A percentile compares a stretch with the other conserved stretches of the same genome.
Conservation (phyloP, 2,113 vertebrate genomes). For the Balaeniceps rex region DNA sequence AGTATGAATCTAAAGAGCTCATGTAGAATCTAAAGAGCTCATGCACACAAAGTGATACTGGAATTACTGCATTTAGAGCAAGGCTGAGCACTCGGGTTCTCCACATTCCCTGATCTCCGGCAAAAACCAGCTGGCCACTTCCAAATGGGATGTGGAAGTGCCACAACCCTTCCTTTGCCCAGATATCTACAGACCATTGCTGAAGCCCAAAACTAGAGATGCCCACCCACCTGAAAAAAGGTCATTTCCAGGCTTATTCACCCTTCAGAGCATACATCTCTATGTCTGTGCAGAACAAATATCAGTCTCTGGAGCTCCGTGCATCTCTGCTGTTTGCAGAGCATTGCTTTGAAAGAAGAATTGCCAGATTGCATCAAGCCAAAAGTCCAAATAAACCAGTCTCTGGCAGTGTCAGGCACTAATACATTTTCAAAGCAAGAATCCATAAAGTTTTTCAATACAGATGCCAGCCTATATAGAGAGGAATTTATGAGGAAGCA, state of each 20-base stretch:
- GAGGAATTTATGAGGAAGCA: neutral
- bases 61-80: neutral
- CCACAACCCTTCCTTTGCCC: neutral
- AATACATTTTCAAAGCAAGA: neutral
- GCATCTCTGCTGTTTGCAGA: neutral
- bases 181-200: neutral
- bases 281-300: neutral
- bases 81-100: neutral
- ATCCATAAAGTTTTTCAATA: neutral
- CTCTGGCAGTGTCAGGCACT: neutral
- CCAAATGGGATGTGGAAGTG: neutral
- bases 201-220: neutral
- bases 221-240: neutral
- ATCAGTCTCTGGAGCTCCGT: neutral
- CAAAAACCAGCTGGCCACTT: neutral
- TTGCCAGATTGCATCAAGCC: neutral
- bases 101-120: neutral
- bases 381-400: neutral
- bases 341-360: neutral
- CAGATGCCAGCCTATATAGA: neutral
- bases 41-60: rapidly evolving
- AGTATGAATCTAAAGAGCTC: neutral
- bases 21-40: neutral
- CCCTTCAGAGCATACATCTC: neutral
- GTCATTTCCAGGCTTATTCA: rapidly evolving